phyloP scores from a whole-genome alignment of 2,797 vertebrate genomes.

The Carcharodon carcharias region DNA sequence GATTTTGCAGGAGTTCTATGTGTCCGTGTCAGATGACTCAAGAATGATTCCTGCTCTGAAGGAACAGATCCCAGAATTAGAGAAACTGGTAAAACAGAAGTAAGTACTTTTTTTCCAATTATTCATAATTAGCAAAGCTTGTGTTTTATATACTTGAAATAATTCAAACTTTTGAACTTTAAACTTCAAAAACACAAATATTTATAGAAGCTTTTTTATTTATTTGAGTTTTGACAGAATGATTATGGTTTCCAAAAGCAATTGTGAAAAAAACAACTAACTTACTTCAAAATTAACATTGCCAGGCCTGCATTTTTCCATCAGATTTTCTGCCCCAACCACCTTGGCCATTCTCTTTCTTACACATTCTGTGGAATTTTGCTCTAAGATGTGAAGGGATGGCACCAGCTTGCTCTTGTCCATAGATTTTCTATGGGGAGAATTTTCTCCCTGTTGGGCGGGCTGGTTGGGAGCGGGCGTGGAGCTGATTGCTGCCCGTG shows the following conservation, averaged over 20 bases:
- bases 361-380: neutral
- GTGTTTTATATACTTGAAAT: neutral
- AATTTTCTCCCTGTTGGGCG: too few relatives aligned
- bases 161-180: neutral
- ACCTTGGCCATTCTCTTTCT: neutral
- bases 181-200: neutral
- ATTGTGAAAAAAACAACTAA: neutral
- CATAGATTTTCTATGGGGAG: neutral
- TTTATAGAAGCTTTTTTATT: neutral
- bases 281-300: constrained; percentile 7
- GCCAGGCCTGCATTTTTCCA: neutral
- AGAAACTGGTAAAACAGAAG: constrained; percentile 79
- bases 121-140: neutral
- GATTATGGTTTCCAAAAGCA: neutral
- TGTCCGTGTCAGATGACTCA: constrained; percentile 83
- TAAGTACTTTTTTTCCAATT: constrained; percentile 54
- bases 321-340: neutral
- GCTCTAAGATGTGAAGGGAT: neutral
- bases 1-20: constrained; percentile 79
- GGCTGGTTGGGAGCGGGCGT: too few relatives aligned
- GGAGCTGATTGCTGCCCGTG: too few relatives aligned
- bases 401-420: neutral
- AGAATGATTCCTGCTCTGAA: constrained; percentile 73
- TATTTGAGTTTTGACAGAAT: neutral
- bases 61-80: constrained; percentile 79